Conservation (phyloP, 2,797 vertebrate genomes). For the Hemibagrus guttatus region DNA sequence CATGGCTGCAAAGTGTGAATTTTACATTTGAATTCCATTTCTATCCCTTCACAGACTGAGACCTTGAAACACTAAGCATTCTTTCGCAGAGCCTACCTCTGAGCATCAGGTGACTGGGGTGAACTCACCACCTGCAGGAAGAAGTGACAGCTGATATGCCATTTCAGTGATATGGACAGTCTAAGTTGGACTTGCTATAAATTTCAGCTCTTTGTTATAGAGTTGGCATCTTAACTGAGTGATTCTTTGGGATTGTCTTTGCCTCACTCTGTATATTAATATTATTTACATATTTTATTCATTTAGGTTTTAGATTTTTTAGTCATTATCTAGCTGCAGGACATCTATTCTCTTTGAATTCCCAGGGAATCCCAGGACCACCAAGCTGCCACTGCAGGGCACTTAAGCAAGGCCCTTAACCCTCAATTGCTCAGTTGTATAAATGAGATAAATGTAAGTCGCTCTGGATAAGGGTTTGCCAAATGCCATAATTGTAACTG, state of each 20-base stretch:
- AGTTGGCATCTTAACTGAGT: neutral
- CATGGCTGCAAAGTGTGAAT: neutral
- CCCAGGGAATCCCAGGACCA: no score
- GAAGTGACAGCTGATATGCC: neutral
- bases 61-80: neutral
- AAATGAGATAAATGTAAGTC: no score
- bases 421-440: no score
- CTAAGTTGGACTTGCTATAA: neutral
- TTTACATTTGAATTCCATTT: constrained; percentile 5
- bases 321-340: neutral
- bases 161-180: neutral
- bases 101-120: neutral
- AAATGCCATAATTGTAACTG: no score
- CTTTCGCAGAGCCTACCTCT: neutral
- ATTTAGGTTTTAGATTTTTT: neutral
- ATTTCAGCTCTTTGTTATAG: neutral
- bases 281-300: neutral
- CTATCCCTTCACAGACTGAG: neutral
- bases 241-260: neutral
- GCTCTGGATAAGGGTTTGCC: no score
- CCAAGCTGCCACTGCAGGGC: no score
- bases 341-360: neutral
- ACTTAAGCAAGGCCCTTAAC: no score
- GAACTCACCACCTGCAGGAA: neutral
- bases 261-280: neutral